Evolutionary conservation across 1,140 invertebrate genomes (phyloP), one percentile per base, ranked within the genome.

Genomic region (Copidosoma floridanum): DNA sequence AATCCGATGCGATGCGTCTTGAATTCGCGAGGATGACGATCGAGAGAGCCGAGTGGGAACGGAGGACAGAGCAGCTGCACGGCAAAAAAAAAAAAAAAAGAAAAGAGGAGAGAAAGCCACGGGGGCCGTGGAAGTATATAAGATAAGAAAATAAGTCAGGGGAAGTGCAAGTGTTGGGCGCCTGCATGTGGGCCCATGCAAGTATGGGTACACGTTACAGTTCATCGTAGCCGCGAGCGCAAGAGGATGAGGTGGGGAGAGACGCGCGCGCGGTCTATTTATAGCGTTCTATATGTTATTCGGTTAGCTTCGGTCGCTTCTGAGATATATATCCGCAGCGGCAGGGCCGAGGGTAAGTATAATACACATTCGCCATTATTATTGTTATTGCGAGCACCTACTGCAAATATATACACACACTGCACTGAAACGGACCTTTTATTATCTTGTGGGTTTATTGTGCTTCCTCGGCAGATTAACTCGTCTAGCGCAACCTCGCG

Each of bases 341-440:
- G n/a, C 51, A 26, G 61, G 64, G 66, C 65, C 64, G 66, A 74
- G 67, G 64, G 65, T 73, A n/a, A n/a, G n/a, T n/a, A n/a, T n/a
- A n/a, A n/a, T n/a, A n/a, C n/a, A n/a, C n/a, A 32, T 12, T 32
- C 12, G 12, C 12, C 12, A 32, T 32, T 32, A 32, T 32, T 32
- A 76, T 74, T 76, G 74, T 75, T 76, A 75, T 75, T 71, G 71
- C 72, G 73, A 75, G 74, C 69, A 65, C 66, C 72, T 61, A 63
- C 57, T 23, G n/a, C n/a, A n/a, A n/a, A n/a, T n/a, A n/a, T n/a
- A n/a, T n/a, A n/a, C n/a, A n/a, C n/a, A n/a, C n/a, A n/a, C n/a
- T n/a, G n/a, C n/a, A n/a, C n/a, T n/a, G n/a, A n/a, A n/a, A 61
- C 65, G 61, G 63, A 47, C 65, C 61, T 71, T 48, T 76, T 76